Evolutionary conservation across 2,797 vertebrate genomes (phyloP), one percentile per base, ranked within the genome.

Genomic region (Valencia hispanica): DNA sequence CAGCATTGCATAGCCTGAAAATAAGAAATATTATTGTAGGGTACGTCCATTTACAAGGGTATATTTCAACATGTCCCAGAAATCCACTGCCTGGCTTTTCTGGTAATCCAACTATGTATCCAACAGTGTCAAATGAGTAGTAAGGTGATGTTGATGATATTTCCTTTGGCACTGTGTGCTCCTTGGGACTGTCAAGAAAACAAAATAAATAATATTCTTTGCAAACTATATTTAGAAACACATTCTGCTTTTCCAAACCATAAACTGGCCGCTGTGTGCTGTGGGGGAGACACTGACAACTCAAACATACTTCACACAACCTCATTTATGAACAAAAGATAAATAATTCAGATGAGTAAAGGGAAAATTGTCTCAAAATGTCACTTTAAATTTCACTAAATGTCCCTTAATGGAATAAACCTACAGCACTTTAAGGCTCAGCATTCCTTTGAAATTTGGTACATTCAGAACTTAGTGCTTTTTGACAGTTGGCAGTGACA

Each of bases 401-500:
- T 59, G 57, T 59, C 6, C 27, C 8, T 18, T 30, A 59, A 32
- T 59, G 30, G 57, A 59, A 59, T 32, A 59, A 59, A 59, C 57
- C 27, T 17, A 17, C 57, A 59, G 55, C 15, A 59, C 55, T 59
- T 59, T 32, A 32, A 32, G 27, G 55, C 55, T 59, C 55, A 59
- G 27, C 14, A 59, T 59, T 59, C 57, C 30, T 59, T 32, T 59
- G 57, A 59, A 32, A 59, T 59, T n/a, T 32, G 32, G 15, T 17
- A 1, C 30, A 59, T 59, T 59, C 57, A 59, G n/a, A 59, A 59
- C 57, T 59, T 59, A 8, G 17, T 8, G 30, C 27, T 32, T 59
- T 59, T 17, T 59, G 57, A 59, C 57, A 59, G 57, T 32, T 59
- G 57, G 57, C 57, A 59, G 57, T 18, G 32, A 59, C 30, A 59